Evolutionary conservation across 2,888 invertebrate genomes (phyloP), one percentile per base, ranked within the genome.

Genomic region (Perdita meconis): DNA sequence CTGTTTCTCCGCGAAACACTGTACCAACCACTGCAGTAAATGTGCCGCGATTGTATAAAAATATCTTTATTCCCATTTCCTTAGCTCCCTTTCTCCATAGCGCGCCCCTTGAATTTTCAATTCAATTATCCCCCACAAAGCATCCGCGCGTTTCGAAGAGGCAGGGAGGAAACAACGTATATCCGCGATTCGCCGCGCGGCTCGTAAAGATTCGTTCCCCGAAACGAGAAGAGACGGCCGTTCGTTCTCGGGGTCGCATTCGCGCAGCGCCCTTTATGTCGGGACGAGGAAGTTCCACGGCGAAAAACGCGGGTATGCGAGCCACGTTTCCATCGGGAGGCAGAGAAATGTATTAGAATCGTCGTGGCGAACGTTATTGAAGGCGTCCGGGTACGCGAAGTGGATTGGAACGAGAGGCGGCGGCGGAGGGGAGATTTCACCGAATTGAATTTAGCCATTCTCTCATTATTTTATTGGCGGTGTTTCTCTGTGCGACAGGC

Each of bases 371-470:
- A 70, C 71, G 74, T 73, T 70, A 80, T 64, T 13, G 51, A 53
- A 50, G 42, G 40, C 30, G 22, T 36, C 0, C 59, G 26, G 47
- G 57, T 66, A 57, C 68, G 55, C 42, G 55, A 56, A 57, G 63
- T 71, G 59, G 66, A 80, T 80, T 42, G 57, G 72, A 53, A 47
- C 19, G 8, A 50, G 78, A 36, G 50, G 61, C n/a, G n/a, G n/a
- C n/a, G n/a, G n/a, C n/a, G n/a, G n/a, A n/a, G n/a, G n/a, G n/a
- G n/a, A n/a, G n/a, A n/a, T 59, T 53, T 47, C 26, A 22, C 22
- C 34, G 59, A 85, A 85, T 84, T 81, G 59, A 84, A 85, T 85
- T 79, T 73, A 78, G 69, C 78, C 73, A 75, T 82, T 78, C 61
- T 47, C 74, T 82, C 79, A 80, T 85, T 82, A 85, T 78, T 85